phyloP scores from a whole-genome alignment of 2,888 invertebrate species.

The Drosophila quinaria region DNA sequence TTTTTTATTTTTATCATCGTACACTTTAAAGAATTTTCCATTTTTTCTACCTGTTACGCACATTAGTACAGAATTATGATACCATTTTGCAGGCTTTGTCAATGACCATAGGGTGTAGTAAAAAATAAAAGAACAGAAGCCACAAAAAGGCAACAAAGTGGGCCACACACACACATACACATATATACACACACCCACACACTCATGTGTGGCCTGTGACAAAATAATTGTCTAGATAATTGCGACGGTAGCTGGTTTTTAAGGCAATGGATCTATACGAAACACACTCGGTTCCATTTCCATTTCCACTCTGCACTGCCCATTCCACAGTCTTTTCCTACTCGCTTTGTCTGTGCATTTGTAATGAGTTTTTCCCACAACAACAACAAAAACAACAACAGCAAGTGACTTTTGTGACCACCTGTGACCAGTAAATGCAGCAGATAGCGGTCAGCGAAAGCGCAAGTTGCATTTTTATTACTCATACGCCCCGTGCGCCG shows the following conservation, averaged over 20 bases:
- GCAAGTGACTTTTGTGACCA: constrained; percentile 49
- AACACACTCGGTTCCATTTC: background rate
- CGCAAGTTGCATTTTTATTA: constrained; percentile 51
- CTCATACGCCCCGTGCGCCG: constrained; percentile 49
- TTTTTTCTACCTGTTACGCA: too few species aligned
- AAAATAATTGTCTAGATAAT: constrained; percentile 58
- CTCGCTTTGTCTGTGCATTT: constrained; percentile 3
- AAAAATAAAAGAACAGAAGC: constrained; percentile 20
- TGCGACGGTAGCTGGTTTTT: constrained; percentile 24
- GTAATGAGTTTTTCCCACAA: constrained; percentile 4
- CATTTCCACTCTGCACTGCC: background rate
- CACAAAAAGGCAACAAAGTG: constrained; percentile 47
- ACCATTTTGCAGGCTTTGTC: background rate
- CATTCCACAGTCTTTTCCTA: background rate
- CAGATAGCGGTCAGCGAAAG: constrained; percentile 70
- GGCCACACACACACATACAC: constrained; percentile 25
- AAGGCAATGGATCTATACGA: constrained; percentile 4
- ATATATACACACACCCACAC: too few species aligned
- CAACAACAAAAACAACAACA: too few species aligned
- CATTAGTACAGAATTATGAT: too few species aligned
- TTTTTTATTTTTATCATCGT: too few species aligned
- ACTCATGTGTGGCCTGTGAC: too few species aligned
- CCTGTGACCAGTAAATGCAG: constrained; percentile 64
- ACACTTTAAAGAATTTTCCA: too few species aligned
- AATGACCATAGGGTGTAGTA: background rate